These are phyloP conservation scores for Sclerurus mexicanus DNA, from an alignment of 2,113 vertebrate species.

Conservation along the genomic window DNA sequence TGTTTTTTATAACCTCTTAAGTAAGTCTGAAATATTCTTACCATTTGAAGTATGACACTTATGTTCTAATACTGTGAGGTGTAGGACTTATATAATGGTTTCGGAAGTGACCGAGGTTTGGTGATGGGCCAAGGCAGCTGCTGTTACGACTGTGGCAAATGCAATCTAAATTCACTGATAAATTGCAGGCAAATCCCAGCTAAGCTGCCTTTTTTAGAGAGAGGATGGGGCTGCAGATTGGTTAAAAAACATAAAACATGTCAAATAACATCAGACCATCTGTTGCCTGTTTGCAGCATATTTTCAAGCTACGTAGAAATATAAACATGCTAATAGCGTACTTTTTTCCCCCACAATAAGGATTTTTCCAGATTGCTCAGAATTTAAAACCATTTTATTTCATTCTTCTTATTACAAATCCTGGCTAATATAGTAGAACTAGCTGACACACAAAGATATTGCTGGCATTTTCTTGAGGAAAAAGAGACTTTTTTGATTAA, in stretches of 20 bases:
- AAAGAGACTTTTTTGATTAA: background rate
- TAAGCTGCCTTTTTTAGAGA: slow-evolving; percentile 77
- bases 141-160: slow-evolving; percentile 45
- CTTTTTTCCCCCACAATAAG: background rate
- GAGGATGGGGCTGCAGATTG: slow-evolving; percentile 57
- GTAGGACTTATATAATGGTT: slow-evolving; percentile 64
- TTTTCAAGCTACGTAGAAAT: slow-evolving; percentile 63
- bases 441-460: background rate
- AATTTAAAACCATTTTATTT: slow-evolving; percentile 50
- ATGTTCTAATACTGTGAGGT: background rate
- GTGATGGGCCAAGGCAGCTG: slow-evolving; percentile 57
- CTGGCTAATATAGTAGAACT: background rate
- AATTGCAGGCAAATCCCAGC: slow-evolving; percentile 79
- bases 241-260: slow-evolving; percentile 31
- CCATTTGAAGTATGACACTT: slow-evolving; percentile 25
- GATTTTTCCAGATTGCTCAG: slow-evolving; percentile 9
- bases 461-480: background rate
- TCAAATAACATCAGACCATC: slow-evolving; percentile 76
- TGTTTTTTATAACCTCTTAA: background rate
- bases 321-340: slow-evolving; percentile 51
- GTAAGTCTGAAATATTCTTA: slow-evolving; percentile 30
- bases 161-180: slow-evolving; percentile 69
- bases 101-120: slow-evolving; percentile 49
- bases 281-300: slow-evolving; percentile 63
- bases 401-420: slow-evolving; percentile 15